These are phyloP conservation scores for Strix aluco DNA, from an alignment of 2,113 vertebrate genomes.

Conservation along the genomic window DNA sequence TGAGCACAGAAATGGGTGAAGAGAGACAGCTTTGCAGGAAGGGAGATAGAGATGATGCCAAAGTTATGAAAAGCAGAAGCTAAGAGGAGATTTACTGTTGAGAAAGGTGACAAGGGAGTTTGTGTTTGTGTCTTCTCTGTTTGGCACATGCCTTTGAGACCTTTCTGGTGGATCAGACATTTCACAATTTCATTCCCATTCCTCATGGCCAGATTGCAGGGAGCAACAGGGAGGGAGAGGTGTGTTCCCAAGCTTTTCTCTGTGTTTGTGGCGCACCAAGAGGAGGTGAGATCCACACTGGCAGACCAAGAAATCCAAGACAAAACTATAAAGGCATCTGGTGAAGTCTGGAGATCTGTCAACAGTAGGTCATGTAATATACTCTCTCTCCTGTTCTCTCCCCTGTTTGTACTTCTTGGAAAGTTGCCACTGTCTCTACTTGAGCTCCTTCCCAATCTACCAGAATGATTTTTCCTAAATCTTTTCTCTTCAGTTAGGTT, in stretches of 20 bases:
- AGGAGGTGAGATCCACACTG: not conserved
- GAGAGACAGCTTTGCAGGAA: not conserved
- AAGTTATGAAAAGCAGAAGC: not conserved
- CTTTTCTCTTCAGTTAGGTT: not conserved
- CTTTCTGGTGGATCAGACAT: not conserved
- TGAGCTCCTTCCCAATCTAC: not conserved
- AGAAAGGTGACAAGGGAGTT: not conserved
- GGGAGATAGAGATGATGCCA: not conserved
- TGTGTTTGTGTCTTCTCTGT: not conserved
- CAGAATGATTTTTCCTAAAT: not conserved
- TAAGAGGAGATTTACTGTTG: not conserved
- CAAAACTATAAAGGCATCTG: not conserved
- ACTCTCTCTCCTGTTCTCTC: rapidly evolving
- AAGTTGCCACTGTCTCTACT: not conserved
- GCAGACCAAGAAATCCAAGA: not conserved
- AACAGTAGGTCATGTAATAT: not conserved
- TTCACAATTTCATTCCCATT: not conserved
- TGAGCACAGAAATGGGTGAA: not conserved
- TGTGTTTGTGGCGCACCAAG: not conserved
- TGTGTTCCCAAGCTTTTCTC: not conserved
- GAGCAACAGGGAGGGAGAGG: not conserved
- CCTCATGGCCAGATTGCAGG: not conserved
- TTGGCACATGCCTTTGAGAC: not conserved
- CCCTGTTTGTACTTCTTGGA: not conserved
- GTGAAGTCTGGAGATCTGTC: not conserved